Evolutionary conservation across 2,888 invertebrate species (phyloP).

Genomic region (Mellilla xanthometata): DNA sequence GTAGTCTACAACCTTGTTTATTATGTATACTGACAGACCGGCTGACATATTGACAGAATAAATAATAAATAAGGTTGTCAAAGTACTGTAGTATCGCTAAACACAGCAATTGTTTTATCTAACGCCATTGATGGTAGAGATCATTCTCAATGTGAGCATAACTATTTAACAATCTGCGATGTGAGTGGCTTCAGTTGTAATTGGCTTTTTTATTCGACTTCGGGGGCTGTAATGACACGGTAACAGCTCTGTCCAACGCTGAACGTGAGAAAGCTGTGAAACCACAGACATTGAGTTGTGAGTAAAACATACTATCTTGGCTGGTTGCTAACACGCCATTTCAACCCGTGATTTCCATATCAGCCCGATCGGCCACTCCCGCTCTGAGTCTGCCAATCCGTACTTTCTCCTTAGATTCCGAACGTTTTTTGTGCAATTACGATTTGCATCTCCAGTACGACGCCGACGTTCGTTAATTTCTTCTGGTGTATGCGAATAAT

Average conservation of each 20-base stretch:
- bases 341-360: constrained; percentile 23
- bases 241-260: constrained; percentile 26
- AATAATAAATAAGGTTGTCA: too few relatives aligned
- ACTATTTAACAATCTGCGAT: too few relatives aligned
- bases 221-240: constrained; percentile 31
- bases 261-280: constrained; percentile 40
- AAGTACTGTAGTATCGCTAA: too few relatives aligned
- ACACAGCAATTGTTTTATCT: too few relatives aligned
- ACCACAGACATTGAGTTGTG: neutral
- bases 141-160: too few relatives aligned
- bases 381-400: constrained; percentile 17
- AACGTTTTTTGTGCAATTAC: constrained; percentile 53
- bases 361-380: constrained; percentile 45
- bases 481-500: constrained; percentile 55
- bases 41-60: too few relatives aligned
- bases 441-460: constrained; percentile 39
- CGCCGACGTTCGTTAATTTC: constrained; percentile 64
- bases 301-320: constrained; percentile 10
- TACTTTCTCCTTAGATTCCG: constrained; percentile 58
- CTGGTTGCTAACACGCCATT: constrained; percentile 10
- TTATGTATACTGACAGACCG: too few relatives aligned
- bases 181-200: too few relatives aligned
- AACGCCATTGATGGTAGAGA: too few relatives aligned
- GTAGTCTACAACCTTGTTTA: too few relatives aligned
- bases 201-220: too few relatives aligned